These are phyloP conservation scores for Baryphthengus martii DNA, from an alignment of 2,113 vertebrate genomes.

Conservation along the genomic window DNA sequence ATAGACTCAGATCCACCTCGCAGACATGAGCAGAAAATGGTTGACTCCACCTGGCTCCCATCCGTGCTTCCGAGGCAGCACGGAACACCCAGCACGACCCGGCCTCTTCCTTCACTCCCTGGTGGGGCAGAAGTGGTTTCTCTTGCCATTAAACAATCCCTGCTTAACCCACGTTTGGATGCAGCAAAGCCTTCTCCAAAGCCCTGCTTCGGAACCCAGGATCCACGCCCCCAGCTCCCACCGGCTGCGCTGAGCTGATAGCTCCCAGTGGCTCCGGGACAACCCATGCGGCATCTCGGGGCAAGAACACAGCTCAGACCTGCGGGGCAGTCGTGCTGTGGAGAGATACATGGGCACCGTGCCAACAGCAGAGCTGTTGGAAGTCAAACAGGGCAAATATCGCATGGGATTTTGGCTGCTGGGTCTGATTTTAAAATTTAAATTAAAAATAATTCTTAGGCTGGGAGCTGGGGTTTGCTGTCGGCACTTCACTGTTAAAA, in stretches of 20 bases:
- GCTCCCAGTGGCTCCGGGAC: background rate
- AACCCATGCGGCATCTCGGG: rapidly evolving
- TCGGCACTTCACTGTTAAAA: background rate
- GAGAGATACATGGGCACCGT: no score
- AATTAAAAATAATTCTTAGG: background rate
- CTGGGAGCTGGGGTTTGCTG: background rate
- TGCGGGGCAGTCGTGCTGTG: rapidly evolving
- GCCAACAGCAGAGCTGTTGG: rapidly evolving
- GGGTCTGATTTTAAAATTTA: background rate
- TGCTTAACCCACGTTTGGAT: background rate
- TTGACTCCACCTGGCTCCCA: background rate
- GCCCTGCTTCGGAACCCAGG: background rate
- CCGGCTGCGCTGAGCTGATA: rapidly evolving
- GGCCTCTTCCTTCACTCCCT: background rate
- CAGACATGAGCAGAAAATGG: background rate
- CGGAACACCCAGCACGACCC: background rate
- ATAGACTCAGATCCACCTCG: background rate
- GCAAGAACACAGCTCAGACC: background rate
- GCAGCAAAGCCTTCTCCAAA: background rate
- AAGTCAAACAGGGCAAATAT: background rate
- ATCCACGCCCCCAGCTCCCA: rapidly evolving
- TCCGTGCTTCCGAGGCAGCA: background rate
- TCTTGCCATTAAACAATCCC: background rate
- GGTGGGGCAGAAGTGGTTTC: background rate
- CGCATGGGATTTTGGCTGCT: background rate